Conservation (phyloP, 30 jellyfish, hydroid and myxozoan species). For the Turritopsis dohrnii region DNA sequence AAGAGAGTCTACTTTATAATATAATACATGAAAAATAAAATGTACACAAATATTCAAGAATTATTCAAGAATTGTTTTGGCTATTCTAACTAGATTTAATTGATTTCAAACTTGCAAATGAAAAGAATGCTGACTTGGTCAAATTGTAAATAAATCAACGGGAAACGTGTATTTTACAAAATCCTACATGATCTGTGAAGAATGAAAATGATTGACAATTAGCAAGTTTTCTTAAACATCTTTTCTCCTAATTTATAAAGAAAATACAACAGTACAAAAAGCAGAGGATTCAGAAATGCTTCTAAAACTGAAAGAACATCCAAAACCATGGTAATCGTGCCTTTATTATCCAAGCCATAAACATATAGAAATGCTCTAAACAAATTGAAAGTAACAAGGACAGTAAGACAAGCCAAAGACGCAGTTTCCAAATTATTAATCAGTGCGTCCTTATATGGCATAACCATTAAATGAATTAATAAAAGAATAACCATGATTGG, state of each 20-base stretch:
- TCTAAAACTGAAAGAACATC: background rate
- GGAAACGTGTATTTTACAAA: too few species aligned
- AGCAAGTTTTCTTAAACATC: background rate
- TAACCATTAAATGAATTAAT: constrained; percentile 7
- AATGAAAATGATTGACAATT: too few species aligned
- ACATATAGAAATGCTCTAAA: background rate
- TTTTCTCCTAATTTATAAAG: background rate
- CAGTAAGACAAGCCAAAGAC: background rate
- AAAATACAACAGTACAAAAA: background rate
- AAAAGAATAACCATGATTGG: constrained; percentile 12
- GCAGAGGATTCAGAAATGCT: background rate
- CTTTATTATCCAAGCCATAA: background rate
- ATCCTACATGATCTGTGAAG: too few species aligned
- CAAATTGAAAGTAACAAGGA: background rate
- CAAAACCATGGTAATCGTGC: background rate
- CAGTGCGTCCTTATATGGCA: constrained; percentile 22
- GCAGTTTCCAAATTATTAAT: constrained; percentile 25
- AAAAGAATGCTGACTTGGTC: too few species aligned
- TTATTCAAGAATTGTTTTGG: too few species aligned
- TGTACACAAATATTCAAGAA: too few species aligned
- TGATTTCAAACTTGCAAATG: too few species aligned
- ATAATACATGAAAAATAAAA: too few species aligned
- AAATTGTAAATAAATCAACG: too few species aligned
- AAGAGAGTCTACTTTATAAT: too few species aligned
- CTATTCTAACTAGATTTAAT: too few species aligned